phyloP scores from a whole-genome alignment of 2,888 invertebrate species.

The Ochropleura leucogaster region DNA sequence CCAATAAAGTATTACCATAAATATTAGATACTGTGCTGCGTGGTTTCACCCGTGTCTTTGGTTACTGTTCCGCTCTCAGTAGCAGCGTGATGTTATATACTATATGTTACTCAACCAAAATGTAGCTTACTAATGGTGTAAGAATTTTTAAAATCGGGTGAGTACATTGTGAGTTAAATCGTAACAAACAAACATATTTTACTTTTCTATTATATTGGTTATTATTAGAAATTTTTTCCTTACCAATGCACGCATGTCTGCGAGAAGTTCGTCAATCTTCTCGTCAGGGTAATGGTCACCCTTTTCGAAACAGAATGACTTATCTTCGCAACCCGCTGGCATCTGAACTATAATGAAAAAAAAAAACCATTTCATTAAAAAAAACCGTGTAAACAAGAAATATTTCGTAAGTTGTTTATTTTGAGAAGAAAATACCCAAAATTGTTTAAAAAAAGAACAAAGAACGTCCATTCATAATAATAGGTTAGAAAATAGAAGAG shows the following conservation, averaged over 20 bases:
- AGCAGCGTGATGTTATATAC: too few species aligned
- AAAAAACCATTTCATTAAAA: not conserved
- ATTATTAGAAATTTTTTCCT: not conserved
- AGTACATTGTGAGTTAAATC: too few species aligned
- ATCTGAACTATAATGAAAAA: constrained; percentile 7
- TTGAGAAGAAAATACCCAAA: not conserved
- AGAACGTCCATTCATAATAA: not conserved
- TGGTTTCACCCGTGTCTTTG: too few species aligned
- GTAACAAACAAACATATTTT: too few species aligned
- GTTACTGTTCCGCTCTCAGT: too few species aligned
- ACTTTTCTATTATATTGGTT: too few species aligned
- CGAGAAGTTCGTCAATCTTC: not conserved
- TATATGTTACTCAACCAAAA: too few species aligned
- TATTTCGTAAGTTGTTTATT: not conserved
- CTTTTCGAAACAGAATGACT: constrained; percentile 27
- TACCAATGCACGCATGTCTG: constrained; percentile 26
- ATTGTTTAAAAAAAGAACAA: not conserved
- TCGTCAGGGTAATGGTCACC: constrained; percentile 9
- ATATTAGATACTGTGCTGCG: not conserved
- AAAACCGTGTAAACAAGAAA: not conserved
- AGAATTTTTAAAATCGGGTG: too few species aligned
- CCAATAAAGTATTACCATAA: not conserved
- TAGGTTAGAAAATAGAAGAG: not conserved
- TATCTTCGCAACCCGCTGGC: constrained; percentile 7
- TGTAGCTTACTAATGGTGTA: too few species aligned